Evolutionary conservation across 2,888 invertebrate species (phyloP).

Genomic region (Pollenia labialis): DNA sequence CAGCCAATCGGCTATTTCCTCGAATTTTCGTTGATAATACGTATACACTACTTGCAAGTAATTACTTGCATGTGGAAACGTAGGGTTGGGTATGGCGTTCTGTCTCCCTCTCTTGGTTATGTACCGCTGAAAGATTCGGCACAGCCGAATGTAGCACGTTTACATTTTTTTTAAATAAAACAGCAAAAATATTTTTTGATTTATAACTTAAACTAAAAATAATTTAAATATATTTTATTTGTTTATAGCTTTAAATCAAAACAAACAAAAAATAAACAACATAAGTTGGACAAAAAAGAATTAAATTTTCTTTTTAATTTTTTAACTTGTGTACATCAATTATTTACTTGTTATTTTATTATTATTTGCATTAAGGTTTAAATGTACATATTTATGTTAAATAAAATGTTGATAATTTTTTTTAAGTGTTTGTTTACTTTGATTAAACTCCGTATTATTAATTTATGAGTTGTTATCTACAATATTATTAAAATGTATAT

Average conservation of each 20-base stretch:
- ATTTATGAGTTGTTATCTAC: constrained; percentile 54
- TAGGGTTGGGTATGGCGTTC: no score
- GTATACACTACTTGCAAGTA: no score
- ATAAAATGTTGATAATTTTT: constrained; percentile 37
- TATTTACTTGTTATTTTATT: constrained; percentile 40
- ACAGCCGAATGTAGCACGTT: no score
- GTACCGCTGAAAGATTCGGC: no score
- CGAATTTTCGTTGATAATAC: no score
- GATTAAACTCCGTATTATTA: constrained; percentile 63
- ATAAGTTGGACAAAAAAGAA: constrained; percentile 16
- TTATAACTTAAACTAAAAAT: constrained; percentile 55
- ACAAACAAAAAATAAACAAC: constrained; percentile 17
- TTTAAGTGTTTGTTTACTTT: constrained; percentile 38
- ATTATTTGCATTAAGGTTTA: constrained; percentile 37
- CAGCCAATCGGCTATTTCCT: no score
- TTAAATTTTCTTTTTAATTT: not conserved
- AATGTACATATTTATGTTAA: not conserved
- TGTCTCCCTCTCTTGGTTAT: no score
- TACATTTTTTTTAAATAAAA: constrained; percentile 2
- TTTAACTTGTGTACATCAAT: constrained; percentile 44
- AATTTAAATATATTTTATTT: constrained; percentile 50
- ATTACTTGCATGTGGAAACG: no score
- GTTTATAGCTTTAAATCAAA: constrained; percentile 41
- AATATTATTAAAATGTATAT: constrained; percentile 1
- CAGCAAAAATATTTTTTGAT: not conserved